Percentiles rank a stretch among this genome's conserved stretches.
Evolutionary conservation across 2,888 invertebrate species (phyloP).

Genomic region (Oscheius sp.): DNA sequence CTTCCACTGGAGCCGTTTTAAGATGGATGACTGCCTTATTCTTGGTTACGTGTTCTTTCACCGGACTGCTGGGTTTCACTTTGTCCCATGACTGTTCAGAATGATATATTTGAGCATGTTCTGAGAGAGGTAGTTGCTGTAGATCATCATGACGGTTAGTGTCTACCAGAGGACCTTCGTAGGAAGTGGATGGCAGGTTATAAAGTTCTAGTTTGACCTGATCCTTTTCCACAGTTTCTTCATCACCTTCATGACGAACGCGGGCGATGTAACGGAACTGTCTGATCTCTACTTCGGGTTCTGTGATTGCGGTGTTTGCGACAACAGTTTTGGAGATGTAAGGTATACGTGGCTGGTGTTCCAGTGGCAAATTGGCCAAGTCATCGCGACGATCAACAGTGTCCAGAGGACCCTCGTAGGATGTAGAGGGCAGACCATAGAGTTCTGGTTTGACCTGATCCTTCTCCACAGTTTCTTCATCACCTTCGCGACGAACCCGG

Average conservation of each 20-base stretch:
- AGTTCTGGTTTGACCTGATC: constrained; percentile 24
- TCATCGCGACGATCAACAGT: constrained; percentile 36
- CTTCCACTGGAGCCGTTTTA: constrained; percentile 23
- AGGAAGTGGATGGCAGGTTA: constrained; percentile 31
- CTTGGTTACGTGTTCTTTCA: constrained; percentile 33
- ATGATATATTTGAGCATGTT: constrained; percentile 45
- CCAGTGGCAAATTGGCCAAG: constrained; percentile 38
- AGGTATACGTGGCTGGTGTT: constrained; percentile 18
- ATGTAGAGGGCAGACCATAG: constrained; percentile 31
- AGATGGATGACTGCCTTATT: constrained; percentile 17
- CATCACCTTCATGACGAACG: constrained; percentile 41
- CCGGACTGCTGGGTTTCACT: constrained; percentile 14
- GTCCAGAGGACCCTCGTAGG: constrained; percentile 38
- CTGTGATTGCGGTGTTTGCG: not conserved
- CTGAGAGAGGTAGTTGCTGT: constrained; percentile 28
- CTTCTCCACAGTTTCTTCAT: constrained; percentile 41
- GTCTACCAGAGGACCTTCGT: constrained; percentile 47
- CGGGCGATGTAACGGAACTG: constrained; percentile 37
- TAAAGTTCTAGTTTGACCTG: constrained; percentile 35
- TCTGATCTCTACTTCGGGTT: not conserved
- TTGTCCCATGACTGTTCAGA: constrained; percentile 45
- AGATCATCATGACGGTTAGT: constrained; percentile 35
- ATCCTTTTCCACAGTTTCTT: constrained; percentile 39
- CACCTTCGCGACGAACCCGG: constrained; percentile 41
- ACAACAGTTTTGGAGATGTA: constrained; percentile 35